Evolutionary conservation across 2,888 invertebrate species (phyloP), one percentile per base, ranked within the genome.

Genomic region (Scelioninae gen. 2): DNA sequence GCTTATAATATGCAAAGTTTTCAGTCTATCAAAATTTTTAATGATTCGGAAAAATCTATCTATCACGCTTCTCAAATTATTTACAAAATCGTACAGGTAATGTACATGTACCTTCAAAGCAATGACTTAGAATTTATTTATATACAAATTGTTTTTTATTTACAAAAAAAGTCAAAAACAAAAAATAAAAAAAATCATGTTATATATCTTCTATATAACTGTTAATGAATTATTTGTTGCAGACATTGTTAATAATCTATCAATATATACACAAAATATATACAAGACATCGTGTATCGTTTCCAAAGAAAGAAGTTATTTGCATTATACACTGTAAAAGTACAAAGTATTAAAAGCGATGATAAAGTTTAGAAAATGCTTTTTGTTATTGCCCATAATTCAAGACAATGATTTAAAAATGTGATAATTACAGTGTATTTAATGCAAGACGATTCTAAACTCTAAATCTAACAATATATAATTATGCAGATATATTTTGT

Each of bases 391-490:
- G 11, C 10, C 10, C n/a, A n/a, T 18, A 45, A 9, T 45, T 2
- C 16, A 45, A 45, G 25, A 16, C 10, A 9, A 19, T 11, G n/a
- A 22, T 22, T 4, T 22, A 4, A 5, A 22, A 5, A 22, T 5
- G 5, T 7, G 31, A 25, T 25, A 25, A 31, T 31, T 4, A 31
- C 31, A 31, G 2, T 9, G 7, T 31, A 9, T 31, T 31, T 2
- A 50, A 35, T 50, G 25, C n/a, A 11, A 46, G 64, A 55, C 46
- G 37, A 55, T 16, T 28, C 78, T 79, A 80, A 76, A 72, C 74
- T 77, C 43, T 50, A 78, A 69, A 72, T 65, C 77, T 80, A 79
- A 80, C 72, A 78, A 79, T 81, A 80, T 77, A 79, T 79, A 80
- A 79, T 63, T 78, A 78, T 76, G 67, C 78, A 81, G 77, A 74